Evolutionary conservation across 2,888 invertebrate genomes (phyloP).

Genomic region (Periphyllus acericola): DNA sequence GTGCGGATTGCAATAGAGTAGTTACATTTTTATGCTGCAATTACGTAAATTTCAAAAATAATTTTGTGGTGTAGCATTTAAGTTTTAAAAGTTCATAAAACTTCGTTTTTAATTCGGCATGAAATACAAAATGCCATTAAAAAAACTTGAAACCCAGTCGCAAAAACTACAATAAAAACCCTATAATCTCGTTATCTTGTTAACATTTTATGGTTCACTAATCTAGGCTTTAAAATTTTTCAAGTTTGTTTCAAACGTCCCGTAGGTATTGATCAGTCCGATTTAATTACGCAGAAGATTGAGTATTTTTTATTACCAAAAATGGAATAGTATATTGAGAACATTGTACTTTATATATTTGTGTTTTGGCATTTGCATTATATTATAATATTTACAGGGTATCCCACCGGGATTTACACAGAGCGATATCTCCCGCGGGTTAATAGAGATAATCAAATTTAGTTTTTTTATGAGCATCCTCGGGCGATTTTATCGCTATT

Average conservation of each 20-base stretch:
- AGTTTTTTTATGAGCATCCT: too few species aligned
- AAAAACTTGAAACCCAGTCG: neutral
- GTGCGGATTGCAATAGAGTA: neutral
- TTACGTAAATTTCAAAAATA: conserved; percentile 9
- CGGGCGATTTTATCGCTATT: too few species aligned
- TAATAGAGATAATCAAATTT: too few species aligned
- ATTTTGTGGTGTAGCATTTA: neutral
- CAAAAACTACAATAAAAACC: neutral
- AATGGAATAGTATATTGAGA: too few species aligned
- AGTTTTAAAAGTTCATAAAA: conserved; percentile 3
- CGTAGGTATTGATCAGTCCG: neutral
- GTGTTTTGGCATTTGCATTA: too few species aligned
- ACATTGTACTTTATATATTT: too few species aligned
- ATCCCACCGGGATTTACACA: too few species aligned
- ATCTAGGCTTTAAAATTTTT: neutral
- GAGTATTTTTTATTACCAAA: neutral
- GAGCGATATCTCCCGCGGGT: too few species aligned
- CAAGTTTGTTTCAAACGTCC: neutral
- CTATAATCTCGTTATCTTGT: neutral
- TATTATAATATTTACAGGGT: too few species aligned
- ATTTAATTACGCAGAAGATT: neutral
- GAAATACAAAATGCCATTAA: neutral
- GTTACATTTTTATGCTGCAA: neutral
- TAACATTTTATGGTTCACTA: neutral
- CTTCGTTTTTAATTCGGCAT: neutral